A percentile compares a stretch with the other conserved stretches of the same genome.
Conservation (phyloP, 2,888 invertebrate genomes). For the Pterostichus madidus region DNA sequence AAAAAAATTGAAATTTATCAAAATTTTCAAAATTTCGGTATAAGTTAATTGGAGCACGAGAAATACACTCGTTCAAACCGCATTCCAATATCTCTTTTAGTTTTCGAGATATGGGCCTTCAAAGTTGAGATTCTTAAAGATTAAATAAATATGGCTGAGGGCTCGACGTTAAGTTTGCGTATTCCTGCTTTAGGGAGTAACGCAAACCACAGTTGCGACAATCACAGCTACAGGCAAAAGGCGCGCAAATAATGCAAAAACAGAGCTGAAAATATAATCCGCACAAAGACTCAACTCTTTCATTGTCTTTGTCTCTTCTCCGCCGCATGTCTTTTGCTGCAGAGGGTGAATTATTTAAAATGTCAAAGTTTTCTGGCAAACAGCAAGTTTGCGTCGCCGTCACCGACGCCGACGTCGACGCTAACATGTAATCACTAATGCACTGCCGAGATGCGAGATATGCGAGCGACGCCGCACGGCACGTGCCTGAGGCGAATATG, state of each 20-base stretch:
- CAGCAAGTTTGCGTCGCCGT: conserved; percentile 18
- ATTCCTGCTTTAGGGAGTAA: background rate
- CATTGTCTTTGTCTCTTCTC: conserved; percentile 47
- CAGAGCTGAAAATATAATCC: conserved; percentile 11
- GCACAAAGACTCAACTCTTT: conserved; percentile 24
- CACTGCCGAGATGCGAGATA: conserved; percentile 31
- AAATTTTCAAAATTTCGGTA: no score
- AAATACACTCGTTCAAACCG: no score
- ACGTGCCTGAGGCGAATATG: conserved; percentile 1
- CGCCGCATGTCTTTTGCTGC: conserved; percentile 20
- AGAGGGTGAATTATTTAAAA: conserved; percentile 56
- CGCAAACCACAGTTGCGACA: conserved; percentile 29
- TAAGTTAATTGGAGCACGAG: no score
- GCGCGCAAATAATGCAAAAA: conserved; percentile 27
- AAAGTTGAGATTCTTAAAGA: no score
- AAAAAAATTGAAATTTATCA: no score
- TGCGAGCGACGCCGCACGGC: background rate
- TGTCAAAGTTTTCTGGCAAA: conserved; percentile 60
- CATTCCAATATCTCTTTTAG: no score
- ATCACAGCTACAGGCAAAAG: background rate
- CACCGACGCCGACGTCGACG: background rate
- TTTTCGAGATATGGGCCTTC: no score
- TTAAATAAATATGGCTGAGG: no score
- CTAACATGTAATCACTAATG: conserved; percentile 51
- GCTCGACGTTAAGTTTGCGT: no score